Conservation (phyloP, 2,888 invertebrate species). For the Heliconius charithonia region DNA sequence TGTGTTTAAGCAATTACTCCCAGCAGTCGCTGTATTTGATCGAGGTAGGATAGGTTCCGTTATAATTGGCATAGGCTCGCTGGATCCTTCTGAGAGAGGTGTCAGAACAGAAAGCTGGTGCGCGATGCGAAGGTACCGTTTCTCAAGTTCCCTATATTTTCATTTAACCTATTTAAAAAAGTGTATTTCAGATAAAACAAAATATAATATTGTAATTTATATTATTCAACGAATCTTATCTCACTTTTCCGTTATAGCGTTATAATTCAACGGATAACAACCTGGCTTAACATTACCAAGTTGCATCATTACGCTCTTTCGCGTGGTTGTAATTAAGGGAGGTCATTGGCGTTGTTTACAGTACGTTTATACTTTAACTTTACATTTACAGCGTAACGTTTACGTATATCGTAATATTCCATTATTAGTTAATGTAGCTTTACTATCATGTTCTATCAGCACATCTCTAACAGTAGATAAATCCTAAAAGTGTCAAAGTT, state of each 20-base stretch:
- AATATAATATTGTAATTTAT: constrained; percentile 22
- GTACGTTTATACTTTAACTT: constrained; percentile 26
- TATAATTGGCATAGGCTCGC: constrained; percentile 70
- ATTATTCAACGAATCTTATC: constrained; percentile 27
- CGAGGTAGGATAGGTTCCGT: constrained; percentile 65
- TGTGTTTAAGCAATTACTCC: constrained; percentile 76
- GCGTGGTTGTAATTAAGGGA: constrained; percentile 40
- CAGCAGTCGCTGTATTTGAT: constrained; percentile 56
- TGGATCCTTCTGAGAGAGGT: constrained; percentile 63
- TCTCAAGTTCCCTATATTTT: constrained; percentile 69
- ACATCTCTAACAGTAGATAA: background rate
- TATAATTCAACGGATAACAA: constrained; percentile 38
- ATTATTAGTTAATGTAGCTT: constrained; percentile 8
- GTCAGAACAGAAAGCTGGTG: constrained; percentile 63
- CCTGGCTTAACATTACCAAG: constrained; percentile 34
- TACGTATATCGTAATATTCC: background rate
- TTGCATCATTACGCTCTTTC: constrained; percentile 39
- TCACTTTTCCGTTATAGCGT: constrained; percentile 39
- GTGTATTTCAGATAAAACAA: constrained; percentile 44
- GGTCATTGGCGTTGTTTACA: constrained; percentile 42
- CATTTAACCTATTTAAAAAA: constrained; percentile 59
- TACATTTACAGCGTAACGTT: background rate
- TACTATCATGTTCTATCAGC: too few species aligned
- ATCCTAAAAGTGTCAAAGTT: background rate
- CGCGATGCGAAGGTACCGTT: constrained; percentile 56